Base-by-base conservation (phyloP, 2,888 invertebrate species). In the Andrena minutula region DNA sequence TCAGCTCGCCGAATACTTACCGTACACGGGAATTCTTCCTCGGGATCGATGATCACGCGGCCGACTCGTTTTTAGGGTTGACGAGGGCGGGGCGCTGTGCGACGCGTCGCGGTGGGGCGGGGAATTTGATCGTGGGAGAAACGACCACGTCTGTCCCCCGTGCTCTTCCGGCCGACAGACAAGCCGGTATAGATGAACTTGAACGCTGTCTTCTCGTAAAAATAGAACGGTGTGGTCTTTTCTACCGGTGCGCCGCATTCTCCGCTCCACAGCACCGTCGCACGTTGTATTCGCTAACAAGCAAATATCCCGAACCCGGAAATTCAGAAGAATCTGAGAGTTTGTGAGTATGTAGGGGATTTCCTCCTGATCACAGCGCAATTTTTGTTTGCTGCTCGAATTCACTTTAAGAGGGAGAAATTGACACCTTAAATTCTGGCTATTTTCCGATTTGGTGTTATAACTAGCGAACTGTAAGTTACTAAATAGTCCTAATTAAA, bases 21-120 rank as follows among this genome's bases (percentile, higher is more conserved):
- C 30, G 23, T 58, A 35, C 26, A 53, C 60, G 63, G 26, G 60
- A 51, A 76, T 53, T 51, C 72, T 70, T 68, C 70, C 49, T 26
- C 30, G 81, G 71, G 79, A 88, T 88, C 89, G 85, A 89, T 85
- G 74, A 49, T 78, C 75, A 74, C 81, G 75, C 83, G 65, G 56
- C 49, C 58, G 47, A 65, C 35, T 63, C 26, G 64, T 68, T 65
- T 78, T 74, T 16, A 32, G 26, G 65, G 64, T 63, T 73, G 73
- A 20, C 47, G 26, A 76, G 65, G 82, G 69, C 35, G 66, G 53
- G 73, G 41, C 28, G 69, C 41, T 26, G 56, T 26, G 56, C 56
- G 56, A 56, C 12, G 16, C 12, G 64, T 20, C 26, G 51, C 68
- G 61, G 71, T 16, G 72, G 75, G 76, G 82, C 71, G 79, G 65